Evolutionary conservation across 2,888 invertebrate genomes (phyloP).

Genomic region (Drosophila vallismaia): DNA sequence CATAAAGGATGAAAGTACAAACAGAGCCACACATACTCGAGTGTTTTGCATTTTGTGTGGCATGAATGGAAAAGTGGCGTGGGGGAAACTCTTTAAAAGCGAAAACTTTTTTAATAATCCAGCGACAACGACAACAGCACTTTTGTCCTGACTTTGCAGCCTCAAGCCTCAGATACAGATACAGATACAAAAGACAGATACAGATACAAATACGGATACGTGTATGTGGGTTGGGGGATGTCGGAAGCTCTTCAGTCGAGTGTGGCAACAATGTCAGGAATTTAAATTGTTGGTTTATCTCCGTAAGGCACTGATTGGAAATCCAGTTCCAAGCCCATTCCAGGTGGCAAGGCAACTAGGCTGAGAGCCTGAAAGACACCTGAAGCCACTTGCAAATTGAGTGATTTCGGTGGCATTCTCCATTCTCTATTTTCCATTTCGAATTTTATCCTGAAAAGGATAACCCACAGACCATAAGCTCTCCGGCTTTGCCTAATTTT

Average conservation of each 20-base stretch:
- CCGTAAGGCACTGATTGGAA: conserved; percentile 26
- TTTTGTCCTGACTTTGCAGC: conserved; percentile 8
- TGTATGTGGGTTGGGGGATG: not conserved
- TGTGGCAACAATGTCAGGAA: conserved; percentile 48
- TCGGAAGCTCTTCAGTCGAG: conserved; percentile 15
- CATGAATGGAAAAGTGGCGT: conserved; percentile 44
- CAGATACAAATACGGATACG: conserved; percentile 22
- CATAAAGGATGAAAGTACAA: conserved; percentile 66
- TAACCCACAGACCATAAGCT: conserved; percentile 28
- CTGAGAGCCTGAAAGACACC: conserved; percentile 7
- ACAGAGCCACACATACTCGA: conserved; percentile 45
- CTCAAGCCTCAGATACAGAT: conserved; percentile 12
- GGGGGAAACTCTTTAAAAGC: conserved; percentile 64
- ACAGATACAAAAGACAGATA: conserved; percentile 17
- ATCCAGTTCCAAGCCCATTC: conserved; percentile 26
- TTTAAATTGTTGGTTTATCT: conserved; percentile 73
- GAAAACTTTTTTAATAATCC: conserved; percentile 75
- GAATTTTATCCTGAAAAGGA: conserved; percentile 4
- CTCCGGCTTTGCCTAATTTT: conserved; percentile 25
- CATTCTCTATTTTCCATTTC: too few relatives aligned
- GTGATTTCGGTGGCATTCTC: conserved; percentile 10
- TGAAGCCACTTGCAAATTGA: conserved; percentile 37
- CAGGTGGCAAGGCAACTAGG: conserved; percentile 15
- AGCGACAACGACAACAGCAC: conserved; percentile 34
- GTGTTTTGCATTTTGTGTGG: conserved; percentile 74